Evolutionary conservation across 2,797 vertebrate species (phyloP), one percentile per base, ranked within the genome.

Genomic region (Somateria mollissima): DNA sequence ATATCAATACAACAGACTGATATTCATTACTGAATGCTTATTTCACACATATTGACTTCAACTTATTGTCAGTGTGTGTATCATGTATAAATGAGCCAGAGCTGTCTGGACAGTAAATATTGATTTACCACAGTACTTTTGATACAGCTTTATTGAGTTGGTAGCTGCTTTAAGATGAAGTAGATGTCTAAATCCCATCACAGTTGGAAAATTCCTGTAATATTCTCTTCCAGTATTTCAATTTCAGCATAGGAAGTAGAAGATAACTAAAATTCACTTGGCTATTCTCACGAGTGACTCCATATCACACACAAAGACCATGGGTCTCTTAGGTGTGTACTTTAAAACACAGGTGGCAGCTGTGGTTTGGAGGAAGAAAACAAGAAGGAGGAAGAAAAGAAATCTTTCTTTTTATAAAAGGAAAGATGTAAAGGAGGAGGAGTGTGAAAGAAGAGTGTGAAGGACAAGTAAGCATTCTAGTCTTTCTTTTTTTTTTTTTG

Each of bases 131-230:
- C 1, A 1, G 27, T 64, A 64, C 57, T 92, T 91, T 91, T 86
- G 94, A 79, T 94, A 94, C 27, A 97, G 91, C 37, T 71, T 64
- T 96, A 96, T 84, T 93, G 92, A 92, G 94, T 56, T 96, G 95
- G 94, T 86, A 95, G 88, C 57, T 94, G 88, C 67, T 96, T 97
- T 66, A 84, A 94, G 95, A 96, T 91, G 72, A 96, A 96, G 96
- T 56, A 75, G 86, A 90, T 65, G 8, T 84, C 70, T 84, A 80
- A 94, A 95, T 84, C 86, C 75, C 65, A 92, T 39, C 60, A 77
- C 71, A 94, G 67, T 58, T 72, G 65, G 80, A 92, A 94, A 94
- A 96, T 84, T 90, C 65, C 86, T 87, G 54, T 56, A 92, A 94
- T 71, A 74, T 61, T 90, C 30, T 85, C 25, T 41, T 76, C 34